Conservation (phyloP, 2,113 vertebrate species). For the Meles meles region DNA sequence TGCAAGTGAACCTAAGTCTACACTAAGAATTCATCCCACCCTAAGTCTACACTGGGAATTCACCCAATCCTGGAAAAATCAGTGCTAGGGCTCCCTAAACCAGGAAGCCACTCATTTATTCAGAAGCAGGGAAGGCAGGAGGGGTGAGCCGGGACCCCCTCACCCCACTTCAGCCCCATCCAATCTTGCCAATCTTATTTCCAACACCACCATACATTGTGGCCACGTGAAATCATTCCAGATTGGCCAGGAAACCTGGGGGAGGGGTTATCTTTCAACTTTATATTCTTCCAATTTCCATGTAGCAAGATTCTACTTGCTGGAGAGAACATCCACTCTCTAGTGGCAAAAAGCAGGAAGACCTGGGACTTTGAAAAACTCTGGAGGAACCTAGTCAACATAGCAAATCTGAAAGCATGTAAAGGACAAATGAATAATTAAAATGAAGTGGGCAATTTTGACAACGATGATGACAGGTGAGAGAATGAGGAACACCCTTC, state of each 20-base stretch:
- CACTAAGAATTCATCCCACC: not conserved
- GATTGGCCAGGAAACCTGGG: not conserved
- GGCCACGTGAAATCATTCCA: not conserved
- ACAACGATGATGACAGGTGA: not conserved
- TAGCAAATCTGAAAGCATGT: not conserved
- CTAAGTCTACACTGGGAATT: not conserved
- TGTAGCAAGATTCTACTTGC: not conserved
- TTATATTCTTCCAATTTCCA: not conserved
- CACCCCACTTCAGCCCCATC: not conserved
- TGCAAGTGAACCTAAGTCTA: not conserved
- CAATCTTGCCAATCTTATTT: not conserved
- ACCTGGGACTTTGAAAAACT: not conserved
- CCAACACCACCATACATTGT: not conserved
- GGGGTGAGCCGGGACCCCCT: not conserved
- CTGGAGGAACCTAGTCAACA: not conserved
- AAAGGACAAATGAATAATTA: not conserved
- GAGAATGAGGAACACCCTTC: not conserved
- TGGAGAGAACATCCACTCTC: not conserved
- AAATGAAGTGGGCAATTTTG: not conserved
- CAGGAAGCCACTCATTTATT: accelerated
- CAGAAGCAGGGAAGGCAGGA: not conserved
- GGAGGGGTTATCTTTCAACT: not conserved
- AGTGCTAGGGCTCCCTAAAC: not conserved
- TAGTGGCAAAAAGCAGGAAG: not conserved
- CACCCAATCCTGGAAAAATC: not conserved